phyloP scores from a whole-genome alignment of 2,113 vertebrate species.

The Epinephelus fuscoguttatus region DNA sequence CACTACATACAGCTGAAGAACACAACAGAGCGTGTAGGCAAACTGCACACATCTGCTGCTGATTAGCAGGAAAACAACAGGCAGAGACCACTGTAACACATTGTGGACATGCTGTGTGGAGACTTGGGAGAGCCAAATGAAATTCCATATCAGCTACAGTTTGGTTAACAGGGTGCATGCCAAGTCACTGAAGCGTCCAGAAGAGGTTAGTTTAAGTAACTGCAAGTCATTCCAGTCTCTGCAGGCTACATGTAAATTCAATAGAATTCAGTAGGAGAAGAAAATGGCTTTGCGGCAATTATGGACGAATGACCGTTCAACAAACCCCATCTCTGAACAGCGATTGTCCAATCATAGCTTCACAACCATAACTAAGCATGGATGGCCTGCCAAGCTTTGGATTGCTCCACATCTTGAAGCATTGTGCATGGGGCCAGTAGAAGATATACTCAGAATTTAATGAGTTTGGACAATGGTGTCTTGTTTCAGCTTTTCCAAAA shows the following conservation, averaged over 20 bases:
- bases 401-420: too few relatives aligned
- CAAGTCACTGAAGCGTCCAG: slow-evolving; percentile 9
- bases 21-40: slow-evolving; percentile 34
- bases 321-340: too few relatives aligned
- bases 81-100: slow-evolving; percentile 33
- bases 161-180: background rate
- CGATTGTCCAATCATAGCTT: too few relatives aligned
- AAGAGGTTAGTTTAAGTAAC: slow-evolving; percentile 20
- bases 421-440: too few relatives aligned
- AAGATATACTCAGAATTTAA: too few relatives aligned
- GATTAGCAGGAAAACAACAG: slow-evolving; percentile 72
- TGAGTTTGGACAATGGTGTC: too few relatives aligned
- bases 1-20: slow-evolving; percentile 37
- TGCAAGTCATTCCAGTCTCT: slow-evolving; percentile 18
- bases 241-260: background rate
- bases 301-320: background rate
- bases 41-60: slow-evolving; percentile 63
- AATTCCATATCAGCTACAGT: slow-evolving; percentile 39
- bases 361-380: too few relatives aligned
- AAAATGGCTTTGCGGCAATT: background rate
- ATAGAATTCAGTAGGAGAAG: background rate
- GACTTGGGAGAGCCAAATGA: slow-evolving; percentile 30
- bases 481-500: too few relatives aligned
- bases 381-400: too few relatives aligned
- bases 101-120: slow-evolving; percentile 34